Conservation (phyloP, 2,113 vertebrate genomes). For the Cebus imitator region DNA sequence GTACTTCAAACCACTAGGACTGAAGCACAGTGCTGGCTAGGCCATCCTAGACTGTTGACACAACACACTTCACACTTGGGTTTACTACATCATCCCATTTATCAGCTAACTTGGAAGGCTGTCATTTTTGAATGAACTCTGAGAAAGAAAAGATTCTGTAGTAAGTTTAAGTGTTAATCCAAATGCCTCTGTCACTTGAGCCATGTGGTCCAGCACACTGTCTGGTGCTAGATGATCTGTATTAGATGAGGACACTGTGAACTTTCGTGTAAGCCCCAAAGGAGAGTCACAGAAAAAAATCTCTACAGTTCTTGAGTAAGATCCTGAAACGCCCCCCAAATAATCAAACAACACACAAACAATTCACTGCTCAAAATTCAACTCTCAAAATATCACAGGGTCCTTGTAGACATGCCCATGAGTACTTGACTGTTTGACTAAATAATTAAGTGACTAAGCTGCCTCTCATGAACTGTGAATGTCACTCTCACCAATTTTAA, state of each 20-base stretch:
- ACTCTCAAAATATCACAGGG: background rate
- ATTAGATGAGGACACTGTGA: background rate
- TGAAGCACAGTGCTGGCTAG: too few species aligned
- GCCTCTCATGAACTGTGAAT: background rate
- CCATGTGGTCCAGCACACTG: background rate
- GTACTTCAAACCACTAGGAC: fast-evolving
- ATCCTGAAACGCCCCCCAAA: background rate
- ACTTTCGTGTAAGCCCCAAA: background rate
- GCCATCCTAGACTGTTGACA: too few species aligned
- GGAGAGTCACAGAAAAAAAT: background rate
- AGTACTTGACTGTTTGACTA: background rate
- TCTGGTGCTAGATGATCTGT: background rate
- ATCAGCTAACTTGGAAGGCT: background rate
- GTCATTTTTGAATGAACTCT: background rate
- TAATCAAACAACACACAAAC: background rate
- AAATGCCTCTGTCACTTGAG: background rate
- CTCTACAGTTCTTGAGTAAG: background rate
- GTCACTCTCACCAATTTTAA: background rate
- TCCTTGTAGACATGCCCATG: background rate
- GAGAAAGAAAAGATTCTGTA: background rate
- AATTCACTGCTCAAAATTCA: background rate
- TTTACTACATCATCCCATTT: too few species aligned
- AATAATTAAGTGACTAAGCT: background rate
- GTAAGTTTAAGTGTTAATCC: background rate
- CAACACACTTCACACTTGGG: too few species aligned